Percentiles rank a stretch among this genome's conserved stretches.
Conservation (phyloP, 2,888 invertebrate species). For the Pasiphila rectangulata region DNA sequence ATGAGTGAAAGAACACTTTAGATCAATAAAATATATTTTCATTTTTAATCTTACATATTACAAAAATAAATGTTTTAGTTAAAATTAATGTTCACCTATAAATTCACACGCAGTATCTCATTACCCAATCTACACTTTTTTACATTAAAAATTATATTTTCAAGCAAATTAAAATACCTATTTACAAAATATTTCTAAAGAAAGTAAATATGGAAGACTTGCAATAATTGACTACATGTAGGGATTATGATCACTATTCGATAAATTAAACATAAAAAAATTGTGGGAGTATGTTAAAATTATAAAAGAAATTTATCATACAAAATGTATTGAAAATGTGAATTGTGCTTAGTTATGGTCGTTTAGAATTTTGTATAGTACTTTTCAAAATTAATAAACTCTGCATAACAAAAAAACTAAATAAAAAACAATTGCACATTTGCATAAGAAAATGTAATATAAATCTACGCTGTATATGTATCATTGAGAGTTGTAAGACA, state of each 20-base stretch:
- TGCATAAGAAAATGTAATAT: no score
- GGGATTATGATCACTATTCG: conserved; percentile 30
- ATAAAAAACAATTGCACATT: no score
- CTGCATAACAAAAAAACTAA: no score
- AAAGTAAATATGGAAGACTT: conserved; percentile 51
- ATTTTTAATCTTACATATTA: conserved; percentile 66
- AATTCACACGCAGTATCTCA: conserved; percentile 47
- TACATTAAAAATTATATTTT: conserved; percentile 24
- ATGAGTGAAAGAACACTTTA: no score
- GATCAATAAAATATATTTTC: conserved; percentile 61
- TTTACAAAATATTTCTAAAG: conserved; percentile 33
- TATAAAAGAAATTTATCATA: neutral
- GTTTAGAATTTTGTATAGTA: no score
- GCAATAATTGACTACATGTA: conserved; percentile 58
- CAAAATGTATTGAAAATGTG: no score
- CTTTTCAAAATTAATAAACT: no score
- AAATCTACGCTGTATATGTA: no score
- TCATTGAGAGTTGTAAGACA: no score
- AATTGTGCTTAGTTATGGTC: no score
- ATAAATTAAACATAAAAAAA: conserved; percentile 2
- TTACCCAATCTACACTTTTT: conserved; percentile 37
- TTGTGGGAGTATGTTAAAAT: neutral
- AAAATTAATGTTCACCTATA: conserved; percentile 37
- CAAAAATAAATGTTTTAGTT: conserved; percentile 66
- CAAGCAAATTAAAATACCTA: conserved; percentile 58